phyloP scores from a whole-genome alignment of 2,113 vertebrate genomes.

The Rhipidura dahli region DNA sequence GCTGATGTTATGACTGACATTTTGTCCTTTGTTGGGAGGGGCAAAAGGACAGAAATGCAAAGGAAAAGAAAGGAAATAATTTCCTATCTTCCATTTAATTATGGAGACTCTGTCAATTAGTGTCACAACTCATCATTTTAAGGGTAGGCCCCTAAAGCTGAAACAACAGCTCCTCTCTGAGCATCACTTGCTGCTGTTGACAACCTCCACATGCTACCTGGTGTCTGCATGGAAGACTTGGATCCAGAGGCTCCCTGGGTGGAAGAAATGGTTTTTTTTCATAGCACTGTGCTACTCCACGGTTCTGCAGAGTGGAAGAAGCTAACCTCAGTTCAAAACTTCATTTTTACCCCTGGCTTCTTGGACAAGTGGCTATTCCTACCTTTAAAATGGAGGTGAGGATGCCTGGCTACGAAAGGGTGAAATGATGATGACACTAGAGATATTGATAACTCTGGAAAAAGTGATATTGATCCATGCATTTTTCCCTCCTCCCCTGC shows the following conservation, averaged over 20 bases:
- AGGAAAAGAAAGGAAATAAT: not conserved
- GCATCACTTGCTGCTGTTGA: not conserved
- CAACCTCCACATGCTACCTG: not conserved
- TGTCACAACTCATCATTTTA: not conserved
- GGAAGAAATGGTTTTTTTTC: not conserved
- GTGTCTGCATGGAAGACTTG: not conserved
- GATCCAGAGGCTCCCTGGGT: not conserved
- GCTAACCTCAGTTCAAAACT: not conserved
- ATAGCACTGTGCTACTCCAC: not conserved
- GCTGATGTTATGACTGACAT: not conserved
- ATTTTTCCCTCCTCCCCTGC: not conserved
- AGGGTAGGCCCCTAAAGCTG: not conserved
- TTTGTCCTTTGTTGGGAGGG: conserved; percentile 5
- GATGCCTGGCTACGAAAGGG: not conserved
- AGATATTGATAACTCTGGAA: conserved; percentile 9
- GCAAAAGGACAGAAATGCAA: not conserved
- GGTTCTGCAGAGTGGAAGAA: not conserved
- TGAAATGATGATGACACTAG: not conserved
- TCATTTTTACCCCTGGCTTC: not conserved
- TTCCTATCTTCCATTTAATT: conserved; percentile 23
- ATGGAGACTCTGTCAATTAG: not conserved
- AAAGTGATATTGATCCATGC: conserved; percentile 10
- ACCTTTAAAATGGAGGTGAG: not conserved
- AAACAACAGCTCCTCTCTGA: not conserved
- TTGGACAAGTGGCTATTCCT: not conserved